Evolutionary conservation across 2,797 vertebrate genomes (phyloP).

Genomic region (Sternotherus odoratus): DNA sequence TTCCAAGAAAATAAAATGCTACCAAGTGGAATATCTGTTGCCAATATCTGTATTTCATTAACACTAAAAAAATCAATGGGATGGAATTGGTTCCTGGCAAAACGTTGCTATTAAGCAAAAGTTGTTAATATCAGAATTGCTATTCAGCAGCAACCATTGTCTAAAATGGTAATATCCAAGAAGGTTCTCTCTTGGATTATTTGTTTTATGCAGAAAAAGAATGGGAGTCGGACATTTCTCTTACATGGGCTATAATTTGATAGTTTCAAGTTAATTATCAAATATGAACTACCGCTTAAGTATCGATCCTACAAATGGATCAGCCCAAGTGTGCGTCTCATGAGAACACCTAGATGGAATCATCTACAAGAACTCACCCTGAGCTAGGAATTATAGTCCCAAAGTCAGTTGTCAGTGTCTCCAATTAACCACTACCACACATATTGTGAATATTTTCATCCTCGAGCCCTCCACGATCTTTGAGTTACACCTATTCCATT

Average conservation of each 20-base stretch:
- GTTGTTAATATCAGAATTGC: not conserved
- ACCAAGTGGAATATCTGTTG: not conserved
- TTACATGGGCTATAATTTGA: conserved; percentile 5
- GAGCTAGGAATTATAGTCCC: not conserved
- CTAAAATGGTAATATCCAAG: not conserved
- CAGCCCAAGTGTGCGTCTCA: not conserved
- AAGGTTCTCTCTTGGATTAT: not conserved
- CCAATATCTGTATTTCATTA: not conserved
- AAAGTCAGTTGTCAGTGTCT: not conserved
- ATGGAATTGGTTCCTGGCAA: not conserved
- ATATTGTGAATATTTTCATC: not conserved
- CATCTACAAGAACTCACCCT: not conserved
- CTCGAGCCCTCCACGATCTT: not conserved
- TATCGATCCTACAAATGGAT: not conserved
- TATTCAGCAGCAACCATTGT: not conserved
- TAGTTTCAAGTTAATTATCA: conserved; percentile 2
- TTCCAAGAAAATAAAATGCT: not conserved
- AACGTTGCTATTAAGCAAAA: not conserved
- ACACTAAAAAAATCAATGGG: not conserved
- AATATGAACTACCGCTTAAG: not conserved
- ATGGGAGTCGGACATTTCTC: not conserved
- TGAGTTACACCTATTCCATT: not conserved
- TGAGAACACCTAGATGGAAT: not conserved
- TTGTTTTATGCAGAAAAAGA: not conserved
- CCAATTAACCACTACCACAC: rapidly evolving